These are phyloP conservation scores for Periophthalmodon schlosseri DNA, from an alignment of 2,113 vertebrate genomes.

Conservation along the genomic window DNA sequence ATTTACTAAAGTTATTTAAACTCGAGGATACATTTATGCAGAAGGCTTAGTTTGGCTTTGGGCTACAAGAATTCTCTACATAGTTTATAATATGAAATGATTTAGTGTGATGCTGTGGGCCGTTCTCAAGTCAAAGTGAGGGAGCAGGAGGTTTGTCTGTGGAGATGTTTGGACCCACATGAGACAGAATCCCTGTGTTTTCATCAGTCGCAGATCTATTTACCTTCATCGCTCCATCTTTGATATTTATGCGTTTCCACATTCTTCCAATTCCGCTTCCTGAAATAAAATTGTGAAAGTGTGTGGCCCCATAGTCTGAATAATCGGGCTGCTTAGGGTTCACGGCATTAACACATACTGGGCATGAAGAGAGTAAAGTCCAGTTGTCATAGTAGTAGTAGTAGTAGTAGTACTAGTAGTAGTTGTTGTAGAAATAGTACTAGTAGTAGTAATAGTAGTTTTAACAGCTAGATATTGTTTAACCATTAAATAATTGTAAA, in stretches of 20 bases:
- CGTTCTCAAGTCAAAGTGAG: conserved; percentile 33
- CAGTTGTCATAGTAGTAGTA: background rate
- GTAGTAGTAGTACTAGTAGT: no score
- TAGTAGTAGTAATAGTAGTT: no score
- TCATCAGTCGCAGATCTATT: conserved; percentile 35
- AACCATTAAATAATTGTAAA: no score
- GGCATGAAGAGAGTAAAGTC: background rate
- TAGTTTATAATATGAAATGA: conserved; percentile 17
- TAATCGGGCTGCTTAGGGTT: conserved; percentile 23
- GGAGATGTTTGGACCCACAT: conserved; percentile 19
- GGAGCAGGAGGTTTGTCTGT: conserved; percentile 20
- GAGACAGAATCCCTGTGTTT: conserved; percentile 35
- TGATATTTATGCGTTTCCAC: conserved; percentile 59
- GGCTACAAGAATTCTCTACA: conserved; percentile 29
- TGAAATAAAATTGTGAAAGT: conserved; percentile 54
- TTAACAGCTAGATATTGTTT: no score
- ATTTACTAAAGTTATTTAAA: conserved; percentile 33
- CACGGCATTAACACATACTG: conserved; percentile 22
- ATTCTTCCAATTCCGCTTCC: conserved; percentile 57
- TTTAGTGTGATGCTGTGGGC: conserved; percentile 12
- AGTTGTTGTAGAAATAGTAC: background rate
- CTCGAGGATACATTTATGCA: conserved; percentile 24
- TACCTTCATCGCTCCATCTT: conserved; percentile 42
- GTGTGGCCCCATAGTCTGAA: conserved; percentile 31
- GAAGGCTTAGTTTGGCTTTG: conserved; percentile 7